Conservation (phyloP, 2,888 invertebrate genomes). For the Steromphala cineraria region DNA sequence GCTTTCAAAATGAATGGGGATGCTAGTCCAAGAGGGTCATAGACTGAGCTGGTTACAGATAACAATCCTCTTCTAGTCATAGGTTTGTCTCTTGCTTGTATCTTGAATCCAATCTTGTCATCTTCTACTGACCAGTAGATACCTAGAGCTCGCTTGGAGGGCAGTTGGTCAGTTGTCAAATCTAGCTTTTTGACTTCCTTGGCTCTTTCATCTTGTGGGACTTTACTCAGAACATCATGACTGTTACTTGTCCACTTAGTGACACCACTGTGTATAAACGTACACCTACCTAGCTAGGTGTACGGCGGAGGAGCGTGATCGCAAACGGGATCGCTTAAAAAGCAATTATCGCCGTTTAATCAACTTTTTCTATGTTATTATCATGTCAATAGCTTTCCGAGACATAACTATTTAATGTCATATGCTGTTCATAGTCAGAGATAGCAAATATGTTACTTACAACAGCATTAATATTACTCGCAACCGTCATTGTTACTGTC, state of each 20-base stretch:
- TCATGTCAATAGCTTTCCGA: no score
- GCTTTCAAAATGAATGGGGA: conserved; percentile 14
- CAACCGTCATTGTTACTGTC: no score
- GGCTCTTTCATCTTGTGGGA: conserved; percentile 19
- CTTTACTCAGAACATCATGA: neutral
- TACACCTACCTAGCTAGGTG: no score
- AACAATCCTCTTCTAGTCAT: conserved; percentile 13
- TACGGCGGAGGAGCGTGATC: no score
- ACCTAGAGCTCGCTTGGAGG: conserved; percentile 17
- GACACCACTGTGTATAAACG: no score
- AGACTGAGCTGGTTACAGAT: conserved; percentile 8
- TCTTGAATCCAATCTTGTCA: conserved; percentile 18
- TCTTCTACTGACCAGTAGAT: conserved; percentile 19
- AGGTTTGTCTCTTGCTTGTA: neutral
- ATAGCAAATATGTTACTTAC: no score
- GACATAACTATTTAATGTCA: no score
- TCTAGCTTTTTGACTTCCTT: neutral
- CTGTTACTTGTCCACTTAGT: conserved; percentile 26
- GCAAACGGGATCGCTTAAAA: no score
- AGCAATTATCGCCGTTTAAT: no score
- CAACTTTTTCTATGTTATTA: no score
- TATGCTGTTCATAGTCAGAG: no score
- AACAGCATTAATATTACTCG: no score
- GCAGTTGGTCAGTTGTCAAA: neutral
- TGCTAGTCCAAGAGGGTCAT: conserved; percentile 22